Percentiles rank a stretch among this genome's conserved stretches.
Conservation (phyloP, 2,113 vertebrate genomes). For the Alethe castanea region DNA sequence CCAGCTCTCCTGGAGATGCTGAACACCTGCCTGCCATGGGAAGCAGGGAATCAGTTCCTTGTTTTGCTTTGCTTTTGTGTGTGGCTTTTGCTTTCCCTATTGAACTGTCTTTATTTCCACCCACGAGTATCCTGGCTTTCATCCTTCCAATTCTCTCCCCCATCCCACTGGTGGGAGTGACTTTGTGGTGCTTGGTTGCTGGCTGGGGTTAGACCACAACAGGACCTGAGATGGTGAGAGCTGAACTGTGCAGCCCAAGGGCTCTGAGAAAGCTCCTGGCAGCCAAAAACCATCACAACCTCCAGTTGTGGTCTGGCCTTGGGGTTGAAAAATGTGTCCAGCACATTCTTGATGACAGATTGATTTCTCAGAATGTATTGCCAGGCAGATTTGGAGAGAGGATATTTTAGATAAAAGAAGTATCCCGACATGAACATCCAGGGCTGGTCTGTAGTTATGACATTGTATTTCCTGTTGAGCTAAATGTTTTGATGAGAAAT, state of each 20-base stretch:
- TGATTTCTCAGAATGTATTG: neutral
- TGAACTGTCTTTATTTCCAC: neutral
- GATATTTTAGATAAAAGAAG: neutral
- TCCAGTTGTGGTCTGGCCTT: rapidly evolving
- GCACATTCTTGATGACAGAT: neutral
- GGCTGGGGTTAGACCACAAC: neutral
- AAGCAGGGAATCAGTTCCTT: neutral
- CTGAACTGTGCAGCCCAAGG: neutral
- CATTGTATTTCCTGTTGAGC: neutral
- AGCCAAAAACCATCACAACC: neutral
- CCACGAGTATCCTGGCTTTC: neutral
- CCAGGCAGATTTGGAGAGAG: neutral
- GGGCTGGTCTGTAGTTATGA: neutral
- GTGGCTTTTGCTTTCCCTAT: neutral
- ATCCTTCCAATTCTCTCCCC: too few relatives aligned
- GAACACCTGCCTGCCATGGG: neutral
- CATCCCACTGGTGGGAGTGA: neutral
- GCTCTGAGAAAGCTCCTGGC: neutral
- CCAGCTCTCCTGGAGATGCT: neutral
- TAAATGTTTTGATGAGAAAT: neutral
- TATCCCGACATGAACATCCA: neutral
- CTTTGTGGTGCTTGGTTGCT: neutral
- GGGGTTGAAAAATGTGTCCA: neutral
- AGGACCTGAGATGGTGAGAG: neutral
- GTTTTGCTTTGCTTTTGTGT: neutral